A percentile compares a stretch with the other conserved stretches of the same genome.
Evolutionary conservation across 64 coral and sea anemone genomes (phyloP).

Genomic region (Actinia tenebrosa): DNA sequence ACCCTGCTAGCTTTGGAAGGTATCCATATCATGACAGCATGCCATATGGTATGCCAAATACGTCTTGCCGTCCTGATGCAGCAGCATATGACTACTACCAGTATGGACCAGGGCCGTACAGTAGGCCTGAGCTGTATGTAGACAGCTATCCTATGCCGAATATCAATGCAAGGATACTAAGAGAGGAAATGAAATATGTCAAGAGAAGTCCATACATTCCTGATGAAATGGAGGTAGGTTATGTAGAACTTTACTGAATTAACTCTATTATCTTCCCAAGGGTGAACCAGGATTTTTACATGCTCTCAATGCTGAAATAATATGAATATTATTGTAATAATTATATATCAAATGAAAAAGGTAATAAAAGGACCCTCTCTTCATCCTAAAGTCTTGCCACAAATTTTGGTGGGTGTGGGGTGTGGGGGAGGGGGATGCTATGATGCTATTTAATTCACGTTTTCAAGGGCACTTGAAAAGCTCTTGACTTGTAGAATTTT

Average conservation of each 20-base stretch:
- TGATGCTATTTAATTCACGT: too few species aligned
- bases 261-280: too few species aligned
- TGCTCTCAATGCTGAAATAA: too few species aligned
- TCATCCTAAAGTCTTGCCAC: too few species aligned
- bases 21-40: not conserved
- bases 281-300: not conserved
- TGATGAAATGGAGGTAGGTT: slow-evolving; percentile 15
- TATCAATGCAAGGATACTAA: not conserved
- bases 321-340: too few species aligned
- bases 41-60: not conserved
- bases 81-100: not conserved
- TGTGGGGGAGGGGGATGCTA: too few species aligned
- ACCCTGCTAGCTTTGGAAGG: not conserved
- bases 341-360: too few species aligned
- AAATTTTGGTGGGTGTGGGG: too few species aligned
- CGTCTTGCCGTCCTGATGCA: slow-evolving; percentile 2
- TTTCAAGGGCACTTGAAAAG: too few species aligned
- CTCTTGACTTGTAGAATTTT: too few species aligned
- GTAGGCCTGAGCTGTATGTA: not conserved
- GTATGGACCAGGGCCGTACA: not conserved
- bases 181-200: not conserved
- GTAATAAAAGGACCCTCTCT: too few species aligned
- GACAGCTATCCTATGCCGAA: not conserved
- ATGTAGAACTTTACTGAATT: too few species aligned
- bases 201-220: slow-evolving; percentile 46